Conservation (phyloP, 2,888 invertebrate genomes). For the Lapara coniferarum region DNA sequence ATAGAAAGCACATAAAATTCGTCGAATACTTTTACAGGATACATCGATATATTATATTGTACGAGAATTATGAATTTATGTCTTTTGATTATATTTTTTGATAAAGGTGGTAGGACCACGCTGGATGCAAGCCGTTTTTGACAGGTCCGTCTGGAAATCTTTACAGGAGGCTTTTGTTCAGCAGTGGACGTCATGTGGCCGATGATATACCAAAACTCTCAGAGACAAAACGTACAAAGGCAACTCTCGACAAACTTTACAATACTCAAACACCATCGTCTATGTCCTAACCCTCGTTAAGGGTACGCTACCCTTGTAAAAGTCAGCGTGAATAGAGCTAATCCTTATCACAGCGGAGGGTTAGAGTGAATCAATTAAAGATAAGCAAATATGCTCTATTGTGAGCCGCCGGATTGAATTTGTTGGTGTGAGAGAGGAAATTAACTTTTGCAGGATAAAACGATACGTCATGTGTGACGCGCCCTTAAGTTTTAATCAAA, state of each 20-base stretch:
- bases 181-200: too few relatives aligned
- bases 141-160: too few relatives aligned
- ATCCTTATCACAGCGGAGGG: constrained; percentile 78
- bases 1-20: too few relatives aligned
- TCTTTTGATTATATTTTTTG: too few relatives aligned
- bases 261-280: constrained; percentile 41
- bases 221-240: constrained; percentile 39
- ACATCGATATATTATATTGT: too few relatives aligned
- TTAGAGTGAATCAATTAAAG: constrained; percentile 83
- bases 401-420: constrained; percentile 70
- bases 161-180: too few relatives aligned
- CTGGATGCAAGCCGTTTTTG: too few relatives aligned
- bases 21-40: too few relatives aligned
- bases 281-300: constrained; percentile 67
- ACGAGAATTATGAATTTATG: too few relatives aligned
- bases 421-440: constrained; percentile 77
- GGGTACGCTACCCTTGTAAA: constrained; percentile 80
- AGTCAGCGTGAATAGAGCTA: constrained; percentile 82
- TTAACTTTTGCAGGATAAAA: constrained; percentile 76
- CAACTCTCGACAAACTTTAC: constrained; percentile 28
- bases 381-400: constrained; percentile 82
- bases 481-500: constrained; percentile 58
- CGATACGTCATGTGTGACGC: constrained; percentile 70
- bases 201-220: constrained; percentile 28
- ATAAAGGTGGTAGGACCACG: too few relatives aligned